phyloP scores from a whole-genome alignment of 64 coral and sea anemone species.

The Platygyra sinensis region DNA sequence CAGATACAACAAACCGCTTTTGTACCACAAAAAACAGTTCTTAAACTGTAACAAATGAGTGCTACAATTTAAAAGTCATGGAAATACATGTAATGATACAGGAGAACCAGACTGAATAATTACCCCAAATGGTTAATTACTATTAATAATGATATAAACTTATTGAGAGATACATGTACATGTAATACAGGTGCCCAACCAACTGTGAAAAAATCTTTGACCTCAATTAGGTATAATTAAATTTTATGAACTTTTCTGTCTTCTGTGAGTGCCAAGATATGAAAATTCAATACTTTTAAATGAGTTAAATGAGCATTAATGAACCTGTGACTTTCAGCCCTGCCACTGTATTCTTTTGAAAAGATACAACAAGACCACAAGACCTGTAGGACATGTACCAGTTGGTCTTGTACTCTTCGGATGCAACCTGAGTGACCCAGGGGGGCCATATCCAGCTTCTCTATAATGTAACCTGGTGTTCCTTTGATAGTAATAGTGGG shows the following conservation, averaged over 20 bases:
- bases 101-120: too few species aligned
- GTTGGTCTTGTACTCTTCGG: slow-evolving; percentile 1
- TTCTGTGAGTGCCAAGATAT: not conserved
- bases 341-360: not conserved
- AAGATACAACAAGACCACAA: slow-evolving; percentile 16
- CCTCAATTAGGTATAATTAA: not conserved
- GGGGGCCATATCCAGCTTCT: slow-evolving; percentile 2
- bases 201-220: not conserved
- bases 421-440: not conserved
- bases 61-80: too few species aligned
- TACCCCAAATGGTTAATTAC: too few species aligned
- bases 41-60: too few species aligned
- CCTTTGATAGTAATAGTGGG: slow-evolving; percentile 10
- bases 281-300: not conserved
- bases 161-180: too few species aligned
- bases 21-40: too few species aligned
- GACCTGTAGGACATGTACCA: not conserved
- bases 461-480: slow-evolving; percentile 25
- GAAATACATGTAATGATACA: too few species aligned
- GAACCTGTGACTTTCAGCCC: not conserved
- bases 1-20: too few species aligned
- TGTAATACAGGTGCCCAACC: not conserved
- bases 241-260: not conserved
- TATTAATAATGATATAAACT: too few species aligned
- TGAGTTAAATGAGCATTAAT: not conserved